Conservation (phyloP, 2,797 vertebrate species). For the Coluber constrictor region DNA sequence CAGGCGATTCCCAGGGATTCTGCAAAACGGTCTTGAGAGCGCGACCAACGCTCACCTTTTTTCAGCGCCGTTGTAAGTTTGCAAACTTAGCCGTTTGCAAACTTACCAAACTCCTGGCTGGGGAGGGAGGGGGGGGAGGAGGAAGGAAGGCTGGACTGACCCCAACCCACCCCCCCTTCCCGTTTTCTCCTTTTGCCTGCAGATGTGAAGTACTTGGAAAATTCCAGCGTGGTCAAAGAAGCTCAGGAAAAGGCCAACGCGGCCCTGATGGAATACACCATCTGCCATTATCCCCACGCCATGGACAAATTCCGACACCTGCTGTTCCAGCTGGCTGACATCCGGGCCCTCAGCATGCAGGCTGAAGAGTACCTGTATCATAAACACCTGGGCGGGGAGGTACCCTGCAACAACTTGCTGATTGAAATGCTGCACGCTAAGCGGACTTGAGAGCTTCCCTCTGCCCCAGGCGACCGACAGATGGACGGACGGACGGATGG, state of each 20-base stretch:
- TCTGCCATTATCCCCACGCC: slow-evolving; percentile 87
- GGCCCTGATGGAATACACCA: slow-evolving; percentile 88
- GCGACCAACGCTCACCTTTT: too few relatives aligned
- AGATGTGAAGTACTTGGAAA: slow-evolving; percentile 94
- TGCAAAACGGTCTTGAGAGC: too few relatives aligned
- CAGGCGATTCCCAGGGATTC: too few relatives aligned
- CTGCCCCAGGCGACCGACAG: not conserved
- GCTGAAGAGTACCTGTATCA: slow-evolving; percentile 95
- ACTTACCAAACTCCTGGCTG: too few relatives aligned
- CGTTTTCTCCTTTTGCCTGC: slow-evolving; percentile 1
- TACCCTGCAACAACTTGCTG: slow-evolving; percentile 96
- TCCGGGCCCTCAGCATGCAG: slow-evolving; percentile 89
- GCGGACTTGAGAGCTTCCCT: slow-evolving; percentile 75
- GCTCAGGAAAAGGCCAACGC: slow-evolving; percentile 93
- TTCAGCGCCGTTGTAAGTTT: too few relatives aligned
- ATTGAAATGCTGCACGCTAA: slow-evolving; percentile 97
- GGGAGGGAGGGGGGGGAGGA: not conserved
- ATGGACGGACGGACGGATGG: not conserved
- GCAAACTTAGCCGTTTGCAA: too few relatives aligned
- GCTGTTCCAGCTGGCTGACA: slow-evolving; percentile 85
- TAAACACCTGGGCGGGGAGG: slow-evolving; percentile 92
- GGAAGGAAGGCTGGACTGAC: not conserved
- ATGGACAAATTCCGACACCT: slow-evolving; percentile 91
- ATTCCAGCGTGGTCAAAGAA: slow-evolving; percentile 86
- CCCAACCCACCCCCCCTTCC: not conserved